These are phyloP conservation scores for Campopleginae sp. DNA, from an alignment of 2,888 invertebrate species.

Conservation along the genomic window DNA sequence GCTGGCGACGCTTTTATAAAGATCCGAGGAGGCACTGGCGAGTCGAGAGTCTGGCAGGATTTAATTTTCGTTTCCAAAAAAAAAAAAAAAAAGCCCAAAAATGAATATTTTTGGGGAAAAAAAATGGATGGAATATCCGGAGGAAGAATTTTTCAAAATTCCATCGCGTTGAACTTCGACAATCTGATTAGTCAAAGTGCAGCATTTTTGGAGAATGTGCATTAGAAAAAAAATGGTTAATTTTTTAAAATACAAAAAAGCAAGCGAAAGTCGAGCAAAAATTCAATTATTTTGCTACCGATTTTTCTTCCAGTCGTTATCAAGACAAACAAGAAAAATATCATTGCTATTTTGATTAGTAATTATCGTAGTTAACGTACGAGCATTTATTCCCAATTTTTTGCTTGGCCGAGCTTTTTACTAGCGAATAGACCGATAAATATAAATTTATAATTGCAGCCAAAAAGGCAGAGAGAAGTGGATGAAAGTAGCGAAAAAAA, in stretches of 20 bases:
- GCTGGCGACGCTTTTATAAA: constrained; percentile 53
- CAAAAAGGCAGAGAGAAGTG: constrained; percentile 20
- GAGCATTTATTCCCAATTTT: constrained; percentile 44
- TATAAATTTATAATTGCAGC: constrained; percentile 41
- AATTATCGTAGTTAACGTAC: constrained; percentile 3
- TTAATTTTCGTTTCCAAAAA: not conserved
- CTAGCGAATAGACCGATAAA: constrained; percentile 38
- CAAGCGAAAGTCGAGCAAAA: not conserved
- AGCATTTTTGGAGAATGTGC: not conserved
- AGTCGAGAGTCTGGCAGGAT: not conserved
- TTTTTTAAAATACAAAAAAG: not conserved
- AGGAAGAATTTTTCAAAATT: not conserved
- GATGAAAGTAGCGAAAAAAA: constrained; percentile 45
- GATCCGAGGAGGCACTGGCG: not conserved
- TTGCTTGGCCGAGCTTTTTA: constrained; percentile 44
- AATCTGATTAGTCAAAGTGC: constrained; percentile 53
- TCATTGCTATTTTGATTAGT: constrained; percentile 11
- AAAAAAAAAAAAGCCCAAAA: not conserved
- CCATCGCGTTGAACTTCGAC: constrained; percentile 62
- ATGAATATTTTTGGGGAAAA: not conserved
- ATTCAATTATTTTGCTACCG: not conserved
- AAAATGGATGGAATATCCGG: not conserved
- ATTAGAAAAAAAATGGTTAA: not conserved
- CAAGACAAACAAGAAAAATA: constrained; percentile 10
- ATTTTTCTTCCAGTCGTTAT: constrained; percentile 34